phyloP scores from a whole-genome alignment of 2,113 vertebrate genomes.

The Vidua chalybeata region DNA sequence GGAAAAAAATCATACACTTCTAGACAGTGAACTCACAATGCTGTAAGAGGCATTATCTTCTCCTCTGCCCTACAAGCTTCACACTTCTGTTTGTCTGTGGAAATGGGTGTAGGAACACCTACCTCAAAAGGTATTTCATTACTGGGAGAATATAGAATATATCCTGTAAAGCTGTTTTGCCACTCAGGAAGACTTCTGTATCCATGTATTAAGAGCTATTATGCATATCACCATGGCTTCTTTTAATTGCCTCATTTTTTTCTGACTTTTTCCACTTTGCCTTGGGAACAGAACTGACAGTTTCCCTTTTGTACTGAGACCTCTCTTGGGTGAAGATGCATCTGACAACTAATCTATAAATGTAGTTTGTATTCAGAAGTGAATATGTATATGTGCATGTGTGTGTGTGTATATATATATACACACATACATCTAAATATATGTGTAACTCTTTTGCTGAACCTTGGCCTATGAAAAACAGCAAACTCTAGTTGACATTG shows the following conservation, averaged over 20 bases:
- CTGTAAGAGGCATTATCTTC: not conserved
- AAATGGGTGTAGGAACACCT: not conserved
- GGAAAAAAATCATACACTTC: not conserved
- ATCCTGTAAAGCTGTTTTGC: not conserved
- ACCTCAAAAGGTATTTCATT: not conserved
- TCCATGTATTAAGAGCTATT: not conserved
- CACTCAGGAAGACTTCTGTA: not conserved
- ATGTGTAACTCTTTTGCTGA: not conserved
- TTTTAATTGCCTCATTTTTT: not conserved
- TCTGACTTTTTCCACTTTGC: not conserved
- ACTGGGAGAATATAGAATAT: not conserved
- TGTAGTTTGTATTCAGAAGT: not conserved
- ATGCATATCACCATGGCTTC: not conserved
- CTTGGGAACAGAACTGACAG: not conserved
- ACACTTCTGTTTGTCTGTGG: not conserved
- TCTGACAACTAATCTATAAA: not conserved
- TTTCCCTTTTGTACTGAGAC: not conserved
- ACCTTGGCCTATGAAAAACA: not conserved
- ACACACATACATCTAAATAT: not conserved
- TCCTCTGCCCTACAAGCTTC: not conserved
- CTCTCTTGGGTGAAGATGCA: fast-evolving
- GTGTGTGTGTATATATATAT: fast-evolving
- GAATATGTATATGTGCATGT: not conserved
- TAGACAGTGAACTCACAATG: not conserved
- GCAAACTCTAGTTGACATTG: not conserved